Base-by-base conservation (phyloP, 2,888 invertebrate genomes). In the Meghimatium bilineatum region DNA sequence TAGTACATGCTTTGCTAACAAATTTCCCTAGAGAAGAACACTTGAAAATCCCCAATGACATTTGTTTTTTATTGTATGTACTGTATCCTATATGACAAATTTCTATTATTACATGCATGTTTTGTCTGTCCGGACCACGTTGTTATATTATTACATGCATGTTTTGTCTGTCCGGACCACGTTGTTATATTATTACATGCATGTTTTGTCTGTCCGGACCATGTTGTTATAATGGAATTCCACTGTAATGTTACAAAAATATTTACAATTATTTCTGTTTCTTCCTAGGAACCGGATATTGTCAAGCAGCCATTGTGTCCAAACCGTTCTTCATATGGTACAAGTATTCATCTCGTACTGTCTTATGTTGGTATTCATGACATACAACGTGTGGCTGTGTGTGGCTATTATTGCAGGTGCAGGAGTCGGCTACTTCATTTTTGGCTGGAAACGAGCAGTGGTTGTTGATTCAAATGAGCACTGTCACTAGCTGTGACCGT, bases 301-400 rank as follows among this genome's bases (percentile, higher is more conserved):
- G 20, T 52, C 74, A 29, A 20, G 52, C 10, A 32, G 52, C 74
- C 98, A 98, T 93, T 95, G 95, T 82, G 96, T 96, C 94, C 98
- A 98, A 94, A 98, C 98, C 32, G 94, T 96, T 76, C 95, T 98
- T 34, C 98, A 98, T 93, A 96, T 97, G 87, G 91, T 98, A 34
- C 98, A 98, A 94, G 97, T 98, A 91, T 95, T 97, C 84, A 95
- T 98, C 87, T 97, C 97, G 88, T 98, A 98, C 94, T 96, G 97
- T 94, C 95, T 98, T 77, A 98, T 98, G 98, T 94, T 98, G 93
- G 97, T 98, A 89, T 98, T 98, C 93, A 98, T 98, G 98, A 98
- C 98, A 0, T 98, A 97, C 95, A 98, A 98, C 93, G 96, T 96
- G 34, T 98, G 97, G 97, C 95, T 99, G 85, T 98, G 98, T 93